Evolutionary conservation across 2,113 vertebrate genomes (phyloP).

Genomic region (Castor canadensis): DNA sequence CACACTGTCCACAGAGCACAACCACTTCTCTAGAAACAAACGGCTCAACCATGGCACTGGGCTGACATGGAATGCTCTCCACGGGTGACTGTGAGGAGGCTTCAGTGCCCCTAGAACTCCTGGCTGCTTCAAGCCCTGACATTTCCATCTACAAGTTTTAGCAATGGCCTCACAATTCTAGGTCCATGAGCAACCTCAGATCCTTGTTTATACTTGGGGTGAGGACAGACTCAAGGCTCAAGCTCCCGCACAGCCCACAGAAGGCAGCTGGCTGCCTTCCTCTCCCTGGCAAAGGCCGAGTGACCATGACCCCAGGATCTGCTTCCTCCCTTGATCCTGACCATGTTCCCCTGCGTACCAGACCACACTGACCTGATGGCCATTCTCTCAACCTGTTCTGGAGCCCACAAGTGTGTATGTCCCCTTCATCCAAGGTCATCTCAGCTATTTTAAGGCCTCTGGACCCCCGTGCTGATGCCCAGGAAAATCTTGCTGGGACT

Average conservation of each 20-base stretch:
- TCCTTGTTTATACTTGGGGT: rapidly evolving
- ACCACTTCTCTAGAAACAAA: background rate
- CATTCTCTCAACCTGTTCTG: background rate
- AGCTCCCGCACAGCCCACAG: rapidly evolving
- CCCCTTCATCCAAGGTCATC: too few species aligned
- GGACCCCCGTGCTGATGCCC: too few species aligned
- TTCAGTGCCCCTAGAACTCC: background rate
- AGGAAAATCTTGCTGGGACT: too few species aligned
- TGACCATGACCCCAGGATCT: rapidly evolving
- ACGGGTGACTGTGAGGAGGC: background rate
- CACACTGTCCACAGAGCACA: background rate
- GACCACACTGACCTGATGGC: rapidly evolving
- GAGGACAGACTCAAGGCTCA: background rate
- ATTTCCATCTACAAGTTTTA: background rate
- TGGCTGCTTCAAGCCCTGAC: background rate
- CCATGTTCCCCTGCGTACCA: rapidly evolving
- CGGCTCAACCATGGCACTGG: background rate
- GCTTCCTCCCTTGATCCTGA: rapidly evolving
- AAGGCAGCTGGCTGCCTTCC: background rate
- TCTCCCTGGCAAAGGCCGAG: background rate
- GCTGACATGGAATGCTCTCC: background rate
- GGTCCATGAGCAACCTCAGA: background rate
- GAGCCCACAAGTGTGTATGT: background rate
- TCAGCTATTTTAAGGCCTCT: background rate
- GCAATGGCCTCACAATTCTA: background rate